Conservation (phyloP, 2,113 vertebrate genomes). For the Sorex fumeus region DNA sequence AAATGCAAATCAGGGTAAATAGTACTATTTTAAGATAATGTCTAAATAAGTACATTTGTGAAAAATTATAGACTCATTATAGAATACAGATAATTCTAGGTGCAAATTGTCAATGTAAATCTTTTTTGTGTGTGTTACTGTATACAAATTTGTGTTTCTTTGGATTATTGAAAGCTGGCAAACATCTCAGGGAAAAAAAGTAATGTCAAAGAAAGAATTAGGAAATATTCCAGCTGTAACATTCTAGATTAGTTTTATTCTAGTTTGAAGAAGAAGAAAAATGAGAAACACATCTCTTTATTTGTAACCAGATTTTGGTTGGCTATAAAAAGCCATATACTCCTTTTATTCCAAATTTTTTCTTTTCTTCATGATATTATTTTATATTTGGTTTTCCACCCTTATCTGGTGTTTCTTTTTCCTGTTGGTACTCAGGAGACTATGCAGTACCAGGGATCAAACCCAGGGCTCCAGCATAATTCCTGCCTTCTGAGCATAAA, state of each 20-base stretch:
- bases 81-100: conserved; percentile 40
- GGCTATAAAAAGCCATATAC: conserved; percentile 12
- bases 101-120: conserved; percentile 10
- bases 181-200: conserved; percentile 37
- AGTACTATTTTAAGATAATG: conserved; percentile 22
- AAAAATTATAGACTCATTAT: neutral
- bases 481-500: too few relatives aligned
- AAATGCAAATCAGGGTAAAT: neutral
- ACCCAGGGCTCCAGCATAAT: too few relatives aligned
- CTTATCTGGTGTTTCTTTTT: too few relatives aligned
- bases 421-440: too few relatives aligned
- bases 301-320: conserved; percentile 34
- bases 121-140: too few relatives aligned
- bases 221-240: conserved; percentile 41
- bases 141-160: conserved; percentile 26
- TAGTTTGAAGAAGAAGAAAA: conserved; percentile 34
- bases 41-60: neutral
- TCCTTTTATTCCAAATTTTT: neutral
- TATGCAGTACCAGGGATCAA: too few relatives aligned
- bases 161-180: neutral
- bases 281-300: neutral
- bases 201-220: conserved; percentile 40
- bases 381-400: too few relatives aligned
- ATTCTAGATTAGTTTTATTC: conserved; percentile 55
- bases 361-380: neutral